These are phyloP conservation scores for Lasioglossum lativentre DNA, from an alignment of 2,888 invertebrate genomes.

Conservation along the genomic window DNA sequence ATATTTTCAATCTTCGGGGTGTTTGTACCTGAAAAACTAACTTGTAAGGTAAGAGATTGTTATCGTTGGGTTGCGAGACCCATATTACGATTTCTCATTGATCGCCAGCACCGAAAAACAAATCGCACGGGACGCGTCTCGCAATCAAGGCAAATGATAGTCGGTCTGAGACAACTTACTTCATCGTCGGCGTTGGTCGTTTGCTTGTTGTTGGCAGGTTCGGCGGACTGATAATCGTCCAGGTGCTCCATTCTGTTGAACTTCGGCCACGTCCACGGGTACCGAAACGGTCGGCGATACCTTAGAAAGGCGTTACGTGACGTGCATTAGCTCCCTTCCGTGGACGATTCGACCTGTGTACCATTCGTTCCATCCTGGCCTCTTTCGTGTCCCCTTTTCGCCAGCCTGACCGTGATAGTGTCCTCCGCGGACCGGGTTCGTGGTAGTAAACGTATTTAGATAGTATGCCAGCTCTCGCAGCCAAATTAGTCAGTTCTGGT, in stretches of 20 bases:
- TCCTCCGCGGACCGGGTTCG: constrained; percentile 20
- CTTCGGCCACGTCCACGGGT: constrained; percentile 46
- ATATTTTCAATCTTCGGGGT: neutral
- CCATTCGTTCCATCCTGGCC: constrained; percentile 63
- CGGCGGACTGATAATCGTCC: constrained; percentile 73
- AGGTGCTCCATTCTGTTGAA: constrained; percentile 76
- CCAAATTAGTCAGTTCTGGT: constrained; percentile 34
- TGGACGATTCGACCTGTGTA: constrained; percentile 45
- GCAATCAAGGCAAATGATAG: neutral
- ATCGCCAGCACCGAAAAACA: neutral
- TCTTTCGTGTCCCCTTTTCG: constrained; percentile 19
- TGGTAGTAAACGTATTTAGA: constrained; percentile 39
- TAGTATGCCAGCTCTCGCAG: constrained; percentile 29
- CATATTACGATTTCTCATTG: neutral
- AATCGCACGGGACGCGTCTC: no score
- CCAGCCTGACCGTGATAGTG: constrained; percentile 16
- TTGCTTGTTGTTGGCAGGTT: constrained; percentile 59
- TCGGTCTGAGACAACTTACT: constrained; percentile 71
- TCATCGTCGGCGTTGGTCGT: constrained; percentile 72
- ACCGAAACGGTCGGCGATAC: constrained; percentile 74
- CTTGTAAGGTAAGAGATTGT: neutral
- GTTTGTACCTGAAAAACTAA: neutral
- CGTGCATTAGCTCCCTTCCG: constrained; percentile 70
- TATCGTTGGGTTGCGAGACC: neutral
- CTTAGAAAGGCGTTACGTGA: constrained; percentile 80